Evolutionary conservation across 2,888 invertebrate species (phyloP), one percentile per base, ranked within the genome.

Genomic region (Yponomeuta malinellus): DNA sequence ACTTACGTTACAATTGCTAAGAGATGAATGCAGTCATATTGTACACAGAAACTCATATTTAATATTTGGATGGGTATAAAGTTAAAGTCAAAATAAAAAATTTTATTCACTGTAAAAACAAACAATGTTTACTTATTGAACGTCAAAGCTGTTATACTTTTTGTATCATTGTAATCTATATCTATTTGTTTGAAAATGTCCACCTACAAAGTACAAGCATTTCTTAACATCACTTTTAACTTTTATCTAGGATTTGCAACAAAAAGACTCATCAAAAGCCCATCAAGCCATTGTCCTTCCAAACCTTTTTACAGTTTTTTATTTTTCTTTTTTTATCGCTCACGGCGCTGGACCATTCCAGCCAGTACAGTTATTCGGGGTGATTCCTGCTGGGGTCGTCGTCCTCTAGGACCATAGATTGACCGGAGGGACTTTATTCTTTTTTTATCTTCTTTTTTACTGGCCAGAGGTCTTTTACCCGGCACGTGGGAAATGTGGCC

Each of bases 391-490:
- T 29, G 43, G 6, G 65, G 65, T 65, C 65, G 65, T 10, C 31
- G 33, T 29, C 29, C 65, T 65, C 29, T 29, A 29, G 31, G 65
- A 29, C 29, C 33, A 65, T 33, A 65, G 65, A 31, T 31, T 31
- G 33, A 65, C 15, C 65, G 65, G 65, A 33, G 65, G 33, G 15
- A 59, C 52, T 59, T 59, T 59, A 12, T 15, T 59, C 12, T 12
- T 59, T 12, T 59, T 59, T 12, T 4, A 23, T 23, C 23, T 23
- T 23, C 23, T 59, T 59, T 59, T 59, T 68, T n/a, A 33, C 48
- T 68, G 43, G 33, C 68, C 37, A 68, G 68, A 68, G 68, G 48
- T 43, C 68, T n/a, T 68, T 48, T 43, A 43, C 48, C 68, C 43
- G 23, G 37, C 68, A 68, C 68, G 68, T 43, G 68, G 68, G 48